Evolutionary conservation across 2,888 invertebrate species (phyloP).

Genomic region (Gordius sp.): DNA sequence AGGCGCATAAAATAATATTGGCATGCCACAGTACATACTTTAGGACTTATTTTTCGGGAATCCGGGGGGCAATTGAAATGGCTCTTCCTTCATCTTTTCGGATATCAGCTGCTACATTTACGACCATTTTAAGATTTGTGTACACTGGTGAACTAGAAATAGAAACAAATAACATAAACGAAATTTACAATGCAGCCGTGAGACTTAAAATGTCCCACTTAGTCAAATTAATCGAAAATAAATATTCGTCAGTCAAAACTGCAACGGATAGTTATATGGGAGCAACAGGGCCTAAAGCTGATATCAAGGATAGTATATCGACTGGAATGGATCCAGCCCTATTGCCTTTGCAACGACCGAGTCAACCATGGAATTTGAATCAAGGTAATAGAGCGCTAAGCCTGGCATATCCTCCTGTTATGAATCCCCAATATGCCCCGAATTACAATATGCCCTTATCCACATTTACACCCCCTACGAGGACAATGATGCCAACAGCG

Average conservation of each 20-base stretch:
- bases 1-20: slow-evolving; percentile 4
- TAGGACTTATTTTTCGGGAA: background rate
- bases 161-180: background rate
- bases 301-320: background rate
- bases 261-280: background rate
- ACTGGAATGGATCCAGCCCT: background rate
- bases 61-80: slow-evolving; percentile 1
- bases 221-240: slow-evolving; percentile 6
- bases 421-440: background rate
- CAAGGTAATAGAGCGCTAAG: no score
- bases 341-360: background rate
- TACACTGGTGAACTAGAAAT: slow-evolving; percentile 3
- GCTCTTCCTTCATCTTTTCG: background rate
- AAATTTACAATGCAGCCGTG: slow-evolving; percentile 2
- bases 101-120: background rate
- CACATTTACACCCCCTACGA: background rate
- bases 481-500: no score
- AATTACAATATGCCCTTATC: background rate
- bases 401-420: no score
- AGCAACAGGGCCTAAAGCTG: background rate
- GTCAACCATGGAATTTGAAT: no score
- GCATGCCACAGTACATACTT: slow-evolving; percentile 9
- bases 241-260: background rate
- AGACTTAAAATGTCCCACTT: slow-evolving; percentile 4
- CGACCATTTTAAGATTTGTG: background rate